Conservation (phyloP, 2,113 vertebrate species). For the Mesitornis unicolor region DNA sequence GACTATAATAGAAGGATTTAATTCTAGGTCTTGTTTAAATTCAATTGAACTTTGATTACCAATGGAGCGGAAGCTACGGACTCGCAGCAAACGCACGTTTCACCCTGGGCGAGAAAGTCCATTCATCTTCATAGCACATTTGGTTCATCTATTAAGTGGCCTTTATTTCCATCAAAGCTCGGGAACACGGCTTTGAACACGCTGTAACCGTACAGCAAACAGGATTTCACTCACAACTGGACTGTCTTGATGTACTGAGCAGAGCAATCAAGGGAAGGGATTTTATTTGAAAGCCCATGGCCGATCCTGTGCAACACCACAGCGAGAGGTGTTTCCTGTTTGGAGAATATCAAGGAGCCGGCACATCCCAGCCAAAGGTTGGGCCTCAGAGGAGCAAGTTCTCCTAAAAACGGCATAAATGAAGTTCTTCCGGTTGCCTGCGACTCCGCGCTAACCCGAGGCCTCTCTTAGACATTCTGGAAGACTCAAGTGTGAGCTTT, state of each 20-base stretch:
- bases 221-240: neutral
- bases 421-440: rapidly evolving
- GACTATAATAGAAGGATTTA: neutral
- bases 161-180: neutral
- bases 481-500: neutral
- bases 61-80: neutral
- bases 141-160: neutral
- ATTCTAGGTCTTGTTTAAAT: neutral
- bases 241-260: neutral
- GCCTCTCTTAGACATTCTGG: neutral
- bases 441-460: neutral
- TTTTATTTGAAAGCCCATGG: neutral
- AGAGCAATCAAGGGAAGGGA: neutral
- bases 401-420: neutral
- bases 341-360: neutral
- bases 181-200: neutral
- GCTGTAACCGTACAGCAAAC: neutral
- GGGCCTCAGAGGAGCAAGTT: neutral
- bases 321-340: neutral
- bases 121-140: neutral
- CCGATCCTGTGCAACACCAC: rapidly evolving
- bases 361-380: neutral
- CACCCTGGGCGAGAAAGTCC: neutral
- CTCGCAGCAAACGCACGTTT: neutral
- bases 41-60: neutral